Evolutionary conservation across 2,888 invertebrate genomes (phyloP).

Genomic region (Drosophila kanekoi): DNA sequence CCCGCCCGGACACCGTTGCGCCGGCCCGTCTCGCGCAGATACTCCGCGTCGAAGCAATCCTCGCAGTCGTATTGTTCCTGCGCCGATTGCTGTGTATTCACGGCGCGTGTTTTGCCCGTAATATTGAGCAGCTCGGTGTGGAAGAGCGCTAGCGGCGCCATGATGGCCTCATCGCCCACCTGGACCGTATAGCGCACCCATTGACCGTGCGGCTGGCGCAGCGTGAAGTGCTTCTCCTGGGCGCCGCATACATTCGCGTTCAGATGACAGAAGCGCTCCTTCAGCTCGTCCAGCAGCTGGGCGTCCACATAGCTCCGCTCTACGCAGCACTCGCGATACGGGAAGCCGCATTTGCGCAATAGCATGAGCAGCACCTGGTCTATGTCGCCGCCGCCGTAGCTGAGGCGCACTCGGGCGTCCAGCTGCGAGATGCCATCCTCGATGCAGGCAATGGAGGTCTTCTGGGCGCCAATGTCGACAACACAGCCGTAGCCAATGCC

Average conservation of each 20-base stretch:
- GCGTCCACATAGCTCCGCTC: conserved; percentile 91
- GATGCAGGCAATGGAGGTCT: conserved; percentile 97
- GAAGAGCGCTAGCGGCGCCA: conserved; percentile 95
- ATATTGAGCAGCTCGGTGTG: conserved; percentile 94
- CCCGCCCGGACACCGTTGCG: conserved; percentile 65
- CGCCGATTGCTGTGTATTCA: conserved; percentile 88
- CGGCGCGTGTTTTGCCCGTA: conserved; percentile 89
- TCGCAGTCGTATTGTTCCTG: conserved; percentile 92
- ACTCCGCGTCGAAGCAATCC: conserved; percentile 97
- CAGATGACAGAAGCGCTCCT: conserved; percentile 96
- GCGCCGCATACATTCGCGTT: conserved; percentile 96
- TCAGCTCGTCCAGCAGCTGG: conserved; percentile 92
- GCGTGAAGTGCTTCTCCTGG: conserved; percentile 91
- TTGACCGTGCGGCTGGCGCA: conserved; percentile 87
- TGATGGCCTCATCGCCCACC: conserved; percentile 95
- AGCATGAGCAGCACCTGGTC: conserved; percentile 95
- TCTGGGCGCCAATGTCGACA: conserved; percentile 97
- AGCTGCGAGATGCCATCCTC: conserved; percentile 98
- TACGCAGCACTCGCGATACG: conserved; percentile 91
- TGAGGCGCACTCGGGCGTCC: conserved; percentile 92
- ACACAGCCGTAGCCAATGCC: conserved; percentile 95
- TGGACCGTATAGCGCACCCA: conserved; percentile 91
- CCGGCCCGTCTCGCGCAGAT: conserved; percentile 93
- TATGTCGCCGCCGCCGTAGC: conserved; percentile 96
- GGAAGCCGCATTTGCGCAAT: conserved; percentile 95